Evolutionary conservation across 1,140 invertebrate genomes (phyloP), one percentile per base, ranked within the genome.

Genomic region (Drosophila novamexicana): DNA sequence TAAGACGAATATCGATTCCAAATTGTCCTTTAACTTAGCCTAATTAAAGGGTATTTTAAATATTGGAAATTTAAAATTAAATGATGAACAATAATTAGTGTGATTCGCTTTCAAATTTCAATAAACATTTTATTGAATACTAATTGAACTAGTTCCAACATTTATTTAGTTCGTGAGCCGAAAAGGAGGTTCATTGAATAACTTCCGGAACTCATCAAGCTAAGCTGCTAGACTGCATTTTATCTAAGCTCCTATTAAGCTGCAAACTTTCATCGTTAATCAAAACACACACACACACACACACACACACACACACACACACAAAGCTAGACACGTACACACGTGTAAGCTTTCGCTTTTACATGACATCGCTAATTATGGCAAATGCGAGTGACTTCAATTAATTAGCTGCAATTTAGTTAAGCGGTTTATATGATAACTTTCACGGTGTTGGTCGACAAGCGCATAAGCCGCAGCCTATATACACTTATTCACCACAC

Each of bases 391-490:
- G 67, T 75, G 72, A 75, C 76, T 75, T 78, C 66, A 78, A 78
- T 78, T 78, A 78, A 78, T 78, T 78, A 78, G 76, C 66, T 78
- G 72, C 76, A 78, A 78, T 78, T 78, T 75, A 75, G 76, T 78
- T 75, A 78, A 78, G 76, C 73, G 52, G 76, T 66, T 78, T 72
- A 79, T 62, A 36, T 76, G 67, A 76, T 76, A 79, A 76, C 76
- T 75, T 79, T 79, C 67, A 56, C 66, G 59, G 59, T 50, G 44
- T 29, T 52, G 53, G 32, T 58, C 68, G 53, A 18, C 37, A 58
- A 72, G 67, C 67, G 70, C 37, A 63, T 69, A 70, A 75, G 58
- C 72, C 72, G 52, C 72, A 69, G 36, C 40, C 47, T 12, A 58
- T 39, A 54, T 37, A 68, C 16, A 16, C 36, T 18, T 29, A 52